Conservation (phyloP, 2,113 vertebrate species). For the Sturnira hondurensis region DNA sequence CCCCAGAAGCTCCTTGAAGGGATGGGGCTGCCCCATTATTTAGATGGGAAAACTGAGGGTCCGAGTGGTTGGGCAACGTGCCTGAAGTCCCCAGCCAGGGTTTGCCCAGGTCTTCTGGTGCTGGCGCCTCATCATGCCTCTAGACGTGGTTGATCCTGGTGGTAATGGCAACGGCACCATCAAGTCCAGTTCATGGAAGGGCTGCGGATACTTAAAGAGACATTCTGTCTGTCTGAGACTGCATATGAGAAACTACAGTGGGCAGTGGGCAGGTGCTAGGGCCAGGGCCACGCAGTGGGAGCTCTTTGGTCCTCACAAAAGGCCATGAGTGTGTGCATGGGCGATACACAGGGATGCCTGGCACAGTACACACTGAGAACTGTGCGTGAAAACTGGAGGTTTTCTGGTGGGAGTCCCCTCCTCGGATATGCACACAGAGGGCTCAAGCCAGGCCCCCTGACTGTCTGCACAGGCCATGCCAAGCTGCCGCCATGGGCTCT, state of each 20-base stretch:
- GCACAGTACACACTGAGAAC: fast-evolving
- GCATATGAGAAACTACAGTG: too few relatives aligned
- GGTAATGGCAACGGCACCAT: fast-evolving
- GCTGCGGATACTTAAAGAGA: too few relatives aligned
- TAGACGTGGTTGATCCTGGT: fast-evolving
- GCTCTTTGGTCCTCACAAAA: too few relatives aligned
- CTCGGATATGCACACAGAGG: fast-evolving
- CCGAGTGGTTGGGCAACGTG: too few relatives aligned
- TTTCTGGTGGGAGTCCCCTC: neutral
- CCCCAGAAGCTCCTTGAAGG: fast-evolving
- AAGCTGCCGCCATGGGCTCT: neutral
- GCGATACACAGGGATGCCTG: fast-evolving
- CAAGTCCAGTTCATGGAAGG: fast-evolving
- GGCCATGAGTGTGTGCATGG: fast-evolving
- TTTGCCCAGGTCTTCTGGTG: fast-evolving
- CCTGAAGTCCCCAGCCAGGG: neutral
- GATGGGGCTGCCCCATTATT: neutral
- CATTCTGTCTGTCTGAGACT: too few relatives aligned
- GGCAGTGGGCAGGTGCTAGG: neutral
- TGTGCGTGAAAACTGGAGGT: fast-evolving
- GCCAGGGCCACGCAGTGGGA: neutral
- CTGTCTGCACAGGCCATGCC: too few relatives aligned
- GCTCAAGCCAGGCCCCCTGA: neutral
- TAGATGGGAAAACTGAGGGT: neutral
- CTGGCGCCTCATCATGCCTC: fast-evolving